Conservation (phyloP, 2,797 vertebrate species). For the Semaprochilodus insignis region DNA sequence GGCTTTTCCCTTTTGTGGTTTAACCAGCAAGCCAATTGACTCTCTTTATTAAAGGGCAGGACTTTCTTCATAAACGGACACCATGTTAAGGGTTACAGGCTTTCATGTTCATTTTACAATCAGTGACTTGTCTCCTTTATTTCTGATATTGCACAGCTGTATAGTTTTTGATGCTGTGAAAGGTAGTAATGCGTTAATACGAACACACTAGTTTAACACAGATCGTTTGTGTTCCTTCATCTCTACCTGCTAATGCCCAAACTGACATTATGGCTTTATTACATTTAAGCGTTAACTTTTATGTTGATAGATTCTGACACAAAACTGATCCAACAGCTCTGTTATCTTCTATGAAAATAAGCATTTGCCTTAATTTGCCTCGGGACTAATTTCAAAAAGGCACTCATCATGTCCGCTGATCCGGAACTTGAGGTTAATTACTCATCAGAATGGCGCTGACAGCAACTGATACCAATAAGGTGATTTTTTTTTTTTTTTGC, state of each 20-base stretch:
- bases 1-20: too few relatives aligned
- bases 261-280: slow-evolving; percentile 4
- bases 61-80: too few relatives aligned
- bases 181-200: not conserved
- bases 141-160: too few relatives aligned
- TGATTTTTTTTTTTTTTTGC: slow-evolving; percentile 13
- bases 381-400: not conserved
- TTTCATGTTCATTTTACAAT: not conserved
- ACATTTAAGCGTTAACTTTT: slow-evolving; percentile 1
- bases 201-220: not conserved
- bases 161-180: not conserved
- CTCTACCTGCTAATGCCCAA: not conserved
- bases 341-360: slow-evolving; percentile 15
- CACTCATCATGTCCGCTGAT: not conserved
- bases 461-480: not conserved
- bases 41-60: too few relatives aligned
- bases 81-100: too few relatives aligned
- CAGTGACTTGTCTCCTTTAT: too few relatives aligned
- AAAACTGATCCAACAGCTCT: not conserved
- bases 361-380: slow-evolving; percentile 16
- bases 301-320: not conserved
- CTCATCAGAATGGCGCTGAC: not conserved
- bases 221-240: not conserved
- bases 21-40: too few relatives aligned
- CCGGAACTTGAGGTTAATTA: not conserved